These are phyloP conservation scores for Tautogolabrus adspersus DNA, from an alignment of 2,113 vertebrate genomes.

Conservation along the genomic window DNA sequence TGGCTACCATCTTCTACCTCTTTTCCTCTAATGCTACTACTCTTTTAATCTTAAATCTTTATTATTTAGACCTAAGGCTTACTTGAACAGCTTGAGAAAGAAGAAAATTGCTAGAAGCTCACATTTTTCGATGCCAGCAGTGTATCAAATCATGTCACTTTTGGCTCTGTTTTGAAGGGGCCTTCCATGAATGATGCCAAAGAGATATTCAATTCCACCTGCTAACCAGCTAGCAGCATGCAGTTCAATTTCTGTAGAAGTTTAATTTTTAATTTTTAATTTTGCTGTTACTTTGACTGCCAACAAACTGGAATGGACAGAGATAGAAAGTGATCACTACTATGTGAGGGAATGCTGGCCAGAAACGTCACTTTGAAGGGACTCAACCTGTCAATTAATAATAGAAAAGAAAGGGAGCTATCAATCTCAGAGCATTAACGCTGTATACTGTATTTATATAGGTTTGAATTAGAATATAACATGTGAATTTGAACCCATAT, in stretches of 20 bases:
- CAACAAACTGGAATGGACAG: slow-evolving; percentile 2
- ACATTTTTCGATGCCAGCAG: slow-evolving; percentile 9
- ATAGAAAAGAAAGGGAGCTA: too few relatives aligned
- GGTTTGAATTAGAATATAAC: too few relatives aligned
- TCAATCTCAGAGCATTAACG: too few relatives aligned
- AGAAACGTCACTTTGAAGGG: too few relatives aligned
- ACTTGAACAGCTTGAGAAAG: too few relatives aligned
- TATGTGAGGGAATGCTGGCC: too few relatives aligned
- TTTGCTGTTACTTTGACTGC: not conserved
- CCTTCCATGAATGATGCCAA: slow-evolving; percentile 39
- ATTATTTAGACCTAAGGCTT: slow-evolving; percentile 17
- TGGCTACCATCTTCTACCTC: too few relatives aligned
- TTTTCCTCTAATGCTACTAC: too few relatives aligned
- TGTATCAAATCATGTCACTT: slow-evolving; percentile 40
- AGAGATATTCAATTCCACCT: slow-evolving; percentile 41
- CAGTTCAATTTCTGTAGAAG: slow-evolving; percentile 14
- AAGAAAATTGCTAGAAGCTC: not conserved
- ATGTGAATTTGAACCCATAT: too few relatives aligned
- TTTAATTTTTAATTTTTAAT: slow-evolving; percentile 11
- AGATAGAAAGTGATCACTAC: not conserved
- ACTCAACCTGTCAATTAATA: too few relatives aligned
- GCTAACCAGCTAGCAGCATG: slow-evolving; percentile 24
- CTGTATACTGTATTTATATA: too few relatives aligned
- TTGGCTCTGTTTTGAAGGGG: slow-evolving; percentile 24
- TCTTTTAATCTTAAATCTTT: slow-evolving; percentile 5